Evolutionary conservation across 2,113 vertebrate genomes (phyloP), one percentile per base, ranked within the genome.

Genomic region (Eupsittula cactorum): DNA sequence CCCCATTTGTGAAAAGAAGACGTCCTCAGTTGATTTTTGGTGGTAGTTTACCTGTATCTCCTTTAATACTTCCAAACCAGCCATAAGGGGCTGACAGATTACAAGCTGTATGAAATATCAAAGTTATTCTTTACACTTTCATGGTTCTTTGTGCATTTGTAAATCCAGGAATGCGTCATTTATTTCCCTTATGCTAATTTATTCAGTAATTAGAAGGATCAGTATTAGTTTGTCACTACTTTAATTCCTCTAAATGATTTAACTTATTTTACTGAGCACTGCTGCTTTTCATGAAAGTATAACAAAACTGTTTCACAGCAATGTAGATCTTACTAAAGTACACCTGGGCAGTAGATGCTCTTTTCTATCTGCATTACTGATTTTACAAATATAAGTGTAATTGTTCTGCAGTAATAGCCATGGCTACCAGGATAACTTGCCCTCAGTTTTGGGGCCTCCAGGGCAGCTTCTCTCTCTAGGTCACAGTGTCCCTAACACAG

Each of bases 231-330:
- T 97, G 80, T 53, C 50, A 39, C 50, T 53, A 74, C 75, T 94
- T 94, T 59, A 92, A 97, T 97, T 96, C 86, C 53, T 91, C 91
- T 96, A 92, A 96, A 91, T 69, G 29, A 94, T 97, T 97, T 96
- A 85, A 96, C 83, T 95, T 75, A 69, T 76, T 82, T 93, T 87
- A 95, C 57, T 92, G 93, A 92, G 76, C 63, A 79, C 16, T 85
- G 78, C 57, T 91, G 67, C 62, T 87, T 92, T 96, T 97, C 77
- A 87, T 76, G 41, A 82, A 89, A 90, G 14, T 50, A 35, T 60
- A 92, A 70, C 31, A 87, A 94, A 95, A 93, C 71, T 92, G 74
- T 64, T 86, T 35, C n/a, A 81, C 59, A 82, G 29, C 44, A 91
- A 76, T 9, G 8, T 41, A 76, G 49, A 88, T 76, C 74, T 37